Conservation (phyloP, 2,888 invertebrate species). For the Ariolimax columbianus region DNA sequence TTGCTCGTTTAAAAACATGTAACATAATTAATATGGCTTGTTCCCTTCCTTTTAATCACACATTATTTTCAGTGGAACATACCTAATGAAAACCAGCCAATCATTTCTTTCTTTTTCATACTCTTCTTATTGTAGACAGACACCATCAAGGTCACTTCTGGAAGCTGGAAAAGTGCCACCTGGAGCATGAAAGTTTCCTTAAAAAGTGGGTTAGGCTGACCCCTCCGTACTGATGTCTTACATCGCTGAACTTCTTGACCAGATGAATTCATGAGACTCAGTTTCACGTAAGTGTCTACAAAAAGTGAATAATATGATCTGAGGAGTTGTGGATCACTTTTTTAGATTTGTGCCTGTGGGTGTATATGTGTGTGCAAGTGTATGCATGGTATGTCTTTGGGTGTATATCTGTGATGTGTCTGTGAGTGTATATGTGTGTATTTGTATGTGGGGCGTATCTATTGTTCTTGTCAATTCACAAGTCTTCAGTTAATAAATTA, state of each 20-base stretch:
- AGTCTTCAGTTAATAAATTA: too few relatives aligned
- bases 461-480: too few relatives aligned
- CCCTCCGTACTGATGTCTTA: slow-evolving; percentile 93
- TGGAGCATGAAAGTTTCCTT: slow-evolving; percentile 98
- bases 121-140: slow-evolving; percentile 94
- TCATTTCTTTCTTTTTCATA: slow-evolving; percentile 96
- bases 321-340: too few relatives aligned
- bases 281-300: slow-evolving; percentile 93
- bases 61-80: slow-evolving; percentile 26
- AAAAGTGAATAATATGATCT: neutral
- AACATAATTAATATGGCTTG: neutral
- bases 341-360: too few relatives aligned
- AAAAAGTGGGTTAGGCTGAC: slow-evolving; percentile 96
- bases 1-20: neutral
- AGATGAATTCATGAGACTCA: slow-evolving; percentile 93
- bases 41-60: neutral
- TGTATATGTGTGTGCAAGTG: too few relatives aligned
- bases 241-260: slow-evolving; percentile 95
- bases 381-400: too few relatives aligned
- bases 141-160: slow-evolving; percentile 95
- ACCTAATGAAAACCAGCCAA: slow-evolving; percentile 97
- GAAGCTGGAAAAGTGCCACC: slow-evolving; percentile 95
- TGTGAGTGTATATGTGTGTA: too few relatives aligned
- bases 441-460: too few relatives aligned
- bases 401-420: too few relatives aligned